Percentiles rank a stretch among this genome's conserved stretches.
These are phyloP conservation scores for Temnothorax ravouxi DNA, from an alignment of 2,888 invertebrate species.

Conservation along the genomic window DNA sequence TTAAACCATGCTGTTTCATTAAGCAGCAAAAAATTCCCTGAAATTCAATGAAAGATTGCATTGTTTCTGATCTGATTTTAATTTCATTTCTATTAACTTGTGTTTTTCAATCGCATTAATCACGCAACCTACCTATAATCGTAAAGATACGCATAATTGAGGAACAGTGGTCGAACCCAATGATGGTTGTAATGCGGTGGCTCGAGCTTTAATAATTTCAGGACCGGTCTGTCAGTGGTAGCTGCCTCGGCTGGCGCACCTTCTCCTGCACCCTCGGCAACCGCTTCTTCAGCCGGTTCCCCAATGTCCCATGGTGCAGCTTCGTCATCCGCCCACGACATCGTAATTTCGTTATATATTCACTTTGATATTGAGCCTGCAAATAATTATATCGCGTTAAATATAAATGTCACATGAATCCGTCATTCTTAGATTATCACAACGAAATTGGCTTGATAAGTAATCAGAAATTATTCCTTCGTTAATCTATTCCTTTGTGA, in stretches of 20 bases:
- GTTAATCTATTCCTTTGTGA: neutral
- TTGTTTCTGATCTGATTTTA: neutral
- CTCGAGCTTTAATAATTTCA: conserved; percentile 87
- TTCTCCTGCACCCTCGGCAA: conserved; percentile 83
- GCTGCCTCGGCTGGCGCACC: conserved; percentile 87
- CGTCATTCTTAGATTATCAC: neutral
- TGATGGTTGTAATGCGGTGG: conserved; percentile 92
- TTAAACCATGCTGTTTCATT: neutral
- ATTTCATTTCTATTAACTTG: neutral
- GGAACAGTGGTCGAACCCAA: conserved; percentile 94
- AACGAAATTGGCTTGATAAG: neutral
- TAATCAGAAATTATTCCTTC: neutral
- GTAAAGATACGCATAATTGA: conserved; percentile 94
- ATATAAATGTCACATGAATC: neutral
- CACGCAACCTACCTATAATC: conserved; percentile 88
- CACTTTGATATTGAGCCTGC: conserved; percentile 25
- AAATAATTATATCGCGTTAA: neutral
- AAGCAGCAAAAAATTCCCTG: neutral
- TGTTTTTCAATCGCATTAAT: neutral
- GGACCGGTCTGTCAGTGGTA: conserved; percentile 79
- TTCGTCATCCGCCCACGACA: conserved; percentile 79
- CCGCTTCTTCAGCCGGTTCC: conserved; percentile 79
- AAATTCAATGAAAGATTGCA: neutral
- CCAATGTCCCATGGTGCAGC: conserved; percentile 82
- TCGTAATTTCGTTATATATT: conserved; percentile 62